Conservation (phyloP, 2,113 vertebrate genomes). For the Channa argus region DNA sequence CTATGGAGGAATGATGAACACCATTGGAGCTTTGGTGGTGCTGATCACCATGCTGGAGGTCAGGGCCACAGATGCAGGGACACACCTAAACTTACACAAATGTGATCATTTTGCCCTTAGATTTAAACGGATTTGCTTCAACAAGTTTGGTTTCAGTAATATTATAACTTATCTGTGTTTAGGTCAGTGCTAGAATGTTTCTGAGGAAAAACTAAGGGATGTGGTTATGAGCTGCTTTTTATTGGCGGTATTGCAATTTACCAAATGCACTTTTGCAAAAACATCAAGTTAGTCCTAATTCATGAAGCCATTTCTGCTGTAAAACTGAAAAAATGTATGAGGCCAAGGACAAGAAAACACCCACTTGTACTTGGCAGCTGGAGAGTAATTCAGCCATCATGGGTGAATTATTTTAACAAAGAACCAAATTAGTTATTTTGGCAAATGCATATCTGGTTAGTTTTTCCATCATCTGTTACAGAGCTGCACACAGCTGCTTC, state of each 20-base stretch:
- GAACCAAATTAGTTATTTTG: too few species aligned
- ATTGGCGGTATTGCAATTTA: background rate
- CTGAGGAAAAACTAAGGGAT: too few species aligned
- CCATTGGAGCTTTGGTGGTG: constrained; percentile 85
- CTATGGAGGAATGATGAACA: constrained; percentile 93
- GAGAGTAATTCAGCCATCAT: background rate
- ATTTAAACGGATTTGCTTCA: background rate
- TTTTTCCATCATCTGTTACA: background rate
- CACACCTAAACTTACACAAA: background rate
- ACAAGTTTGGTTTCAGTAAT: background rate
- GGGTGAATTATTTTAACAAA: background rate
- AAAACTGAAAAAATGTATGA: too few species aligned
- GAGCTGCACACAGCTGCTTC: background rate
- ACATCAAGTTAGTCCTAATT: background rate
- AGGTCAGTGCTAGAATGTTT: background rate
- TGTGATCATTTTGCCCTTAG: background rate
- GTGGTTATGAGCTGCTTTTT: background rate
- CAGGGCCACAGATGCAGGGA: constrained; percentile 52
- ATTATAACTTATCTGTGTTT: background rate
- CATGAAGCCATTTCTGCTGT: background rate
- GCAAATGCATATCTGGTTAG: background rate
- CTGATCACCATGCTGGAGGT: constrained; percentile 92
- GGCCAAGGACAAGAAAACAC: background rate
- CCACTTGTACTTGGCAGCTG: background rate
- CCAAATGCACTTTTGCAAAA: background rate